Evolutionary conservation across 1,140 invertebrate species (phyloP), one percentile per base, ranked within the genome.

Genomic region (Apis florea): DNA sequence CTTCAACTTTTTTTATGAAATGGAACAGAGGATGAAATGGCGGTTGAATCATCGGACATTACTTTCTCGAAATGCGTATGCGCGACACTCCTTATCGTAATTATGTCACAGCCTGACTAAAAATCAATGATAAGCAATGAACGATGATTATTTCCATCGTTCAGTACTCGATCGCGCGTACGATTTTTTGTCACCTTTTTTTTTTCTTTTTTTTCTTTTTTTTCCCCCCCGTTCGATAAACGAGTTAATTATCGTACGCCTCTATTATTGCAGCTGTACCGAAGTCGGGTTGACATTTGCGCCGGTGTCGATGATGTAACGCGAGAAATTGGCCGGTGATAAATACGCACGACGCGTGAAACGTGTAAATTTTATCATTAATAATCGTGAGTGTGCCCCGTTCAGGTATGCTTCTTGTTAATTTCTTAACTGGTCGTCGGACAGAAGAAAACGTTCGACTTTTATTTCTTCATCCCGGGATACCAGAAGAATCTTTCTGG

Each of bases 341-440:
- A 72, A 81, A 82, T 21, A 49, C 53, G 40, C 31, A 15, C 56
- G 82, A 82, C 83, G 80, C 81, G 64, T 73, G 56, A 58, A 69
- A 69, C 86, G 79, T 87, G 81, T 88, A 87, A 90, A 90, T 81
- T 40, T 88, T 86, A 89, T 87, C 76, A 76, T 85, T 83, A 87
- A 88, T 83, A 82, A 90, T 70, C 73, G 67, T 85, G 74, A 83
- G 87, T n/a, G n/a, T n/a, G n/a, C 77, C 63, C 24, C 75, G 59
- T 71, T 26, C 67, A 49, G 47, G 64, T 53, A 73, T 76, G 40
- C 68, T 68, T 47, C 19, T 78, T 78, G 54, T 70, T 53, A 13
- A 31, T 70, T 58, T 58, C 12, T n/a, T 15, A 53, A 49, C 15
- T 31, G 19, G 15, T 19, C 17, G 58, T 15, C 21, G 40, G 31